A percentile compares a stretch with the other conserved stretches of the same genome.
Conservation (phyloP, 2,888 invertebrate species). For the Andrena bicolor region DNA sequence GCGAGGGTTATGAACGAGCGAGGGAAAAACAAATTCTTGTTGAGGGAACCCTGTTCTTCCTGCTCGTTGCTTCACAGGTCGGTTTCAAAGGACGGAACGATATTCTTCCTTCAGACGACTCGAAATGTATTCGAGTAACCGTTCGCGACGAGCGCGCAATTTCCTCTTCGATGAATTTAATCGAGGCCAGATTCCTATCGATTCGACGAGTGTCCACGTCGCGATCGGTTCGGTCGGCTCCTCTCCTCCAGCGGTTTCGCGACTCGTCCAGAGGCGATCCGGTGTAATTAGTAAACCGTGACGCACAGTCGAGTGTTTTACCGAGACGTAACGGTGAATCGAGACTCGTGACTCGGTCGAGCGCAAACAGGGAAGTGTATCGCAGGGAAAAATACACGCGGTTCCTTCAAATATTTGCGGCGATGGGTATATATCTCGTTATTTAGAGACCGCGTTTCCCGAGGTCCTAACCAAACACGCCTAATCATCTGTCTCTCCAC, state of each 20-base stretch:
- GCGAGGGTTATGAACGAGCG: too few species aligned
- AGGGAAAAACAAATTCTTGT: too few species aligned
- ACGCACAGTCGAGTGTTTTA: slow-evolving; percentile 52
- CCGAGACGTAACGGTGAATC: slow-evolving; percentile 59
- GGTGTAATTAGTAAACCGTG: slow-evolving; percentile 58
- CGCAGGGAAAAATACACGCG: slow-evolving; percentile 53
- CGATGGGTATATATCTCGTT: slow-evolving; percentile 16
- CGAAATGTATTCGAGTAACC: too few species aligned
- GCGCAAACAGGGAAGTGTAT: slow-evolving; percentile 44
- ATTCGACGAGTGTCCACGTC: too few species aligned
- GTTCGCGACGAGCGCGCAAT: too few species aligned
- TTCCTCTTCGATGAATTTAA: too few species aligned
- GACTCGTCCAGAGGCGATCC: slow-evolving; percentile 11
- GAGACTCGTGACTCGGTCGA: slow-evolving; percentile 32
- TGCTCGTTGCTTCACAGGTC: too few species aligned
- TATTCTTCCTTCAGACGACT: too few species aligned
- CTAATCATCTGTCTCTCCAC: slow-evolving; percentile 5
- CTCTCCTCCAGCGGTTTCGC: not conserved
- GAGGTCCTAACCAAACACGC: slow-evolving; percentile 42
- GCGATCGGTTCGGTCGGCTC: too few species aligned
- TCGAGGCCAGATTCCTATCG: too few species aligned
- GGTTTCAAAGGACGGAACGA: too few species aligned
- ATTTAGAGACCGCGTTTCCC: not conserved
- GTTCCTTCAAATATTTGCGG: slow-evolving; percentile 51
- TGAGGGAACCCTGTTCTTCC: too few species aligned